These are phyloP conservation scores for Cantharis rustica DNA, from an alignment of 2,888 invertebrate species.

Conservation along the genomic window DNA sequence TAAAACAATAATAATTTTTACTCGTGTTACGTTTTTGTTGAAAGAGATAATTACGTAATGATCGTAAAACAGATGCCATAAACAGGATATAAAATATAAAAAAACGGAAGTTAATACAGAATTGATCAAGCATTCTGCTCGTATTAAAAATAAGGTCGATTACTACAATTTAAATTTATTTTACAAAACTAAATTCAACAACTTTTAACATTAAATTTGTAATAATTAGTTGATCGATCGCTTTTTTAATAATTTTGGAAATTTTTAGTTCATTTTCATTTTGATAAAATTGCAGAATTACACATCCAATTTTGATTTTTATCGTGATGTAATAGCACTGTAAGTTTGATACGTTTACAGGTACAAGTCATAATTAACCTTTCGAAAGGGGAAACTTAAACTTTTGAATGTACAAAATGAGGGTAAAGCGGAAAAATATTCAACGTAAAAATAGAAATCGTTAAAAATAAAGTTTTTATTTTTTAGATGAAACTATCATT, in stretches of 20 bases:
- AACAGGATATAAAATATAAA: conserved; percentile 9
- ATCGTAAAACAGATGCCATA: conserved; percentile 7
- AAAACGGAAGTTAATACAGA: conserved; percentile 15
- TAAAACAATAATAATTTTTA: neutral
- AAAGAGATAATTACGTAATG: neutral
- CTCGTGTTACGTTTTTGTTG: neutral
- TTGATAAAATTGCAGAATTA: neutral
- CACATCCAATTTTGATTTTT: neutral
- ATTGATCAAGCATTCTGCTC: conserved; percentile 15
- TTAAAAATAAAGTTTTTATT: neutral
- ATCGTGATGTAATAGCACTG: conserved; percentile 6
- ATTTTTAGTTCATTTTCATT: neutral
- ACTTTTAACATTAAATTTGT: neutral
- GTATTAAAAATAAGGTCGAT: neutral
- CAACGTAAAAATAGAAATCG: neutral
- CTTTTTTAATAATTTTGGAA: neutral
- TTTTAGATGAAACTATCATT: neutral
- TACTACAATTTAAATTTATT: conserved; percentile 1
- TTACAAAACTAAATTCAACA: neutral
- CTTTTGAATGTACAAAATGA: conserved; percentile 5
- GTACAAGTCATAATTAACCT: conserved; percentile 31
- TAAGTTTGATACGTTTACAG: conserved; percentile 8
- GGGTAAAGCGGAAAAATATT: conserved; percentile 10
- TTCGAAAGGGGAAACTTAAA: conserved; percentile 23
- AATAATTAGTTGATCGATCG: neutral